These are phyloP conservation scores for Melopsittacus undulatus DNA, from an alignment of 2,797 vertebrate genomes.

Conservation along the genomic window DNA sequence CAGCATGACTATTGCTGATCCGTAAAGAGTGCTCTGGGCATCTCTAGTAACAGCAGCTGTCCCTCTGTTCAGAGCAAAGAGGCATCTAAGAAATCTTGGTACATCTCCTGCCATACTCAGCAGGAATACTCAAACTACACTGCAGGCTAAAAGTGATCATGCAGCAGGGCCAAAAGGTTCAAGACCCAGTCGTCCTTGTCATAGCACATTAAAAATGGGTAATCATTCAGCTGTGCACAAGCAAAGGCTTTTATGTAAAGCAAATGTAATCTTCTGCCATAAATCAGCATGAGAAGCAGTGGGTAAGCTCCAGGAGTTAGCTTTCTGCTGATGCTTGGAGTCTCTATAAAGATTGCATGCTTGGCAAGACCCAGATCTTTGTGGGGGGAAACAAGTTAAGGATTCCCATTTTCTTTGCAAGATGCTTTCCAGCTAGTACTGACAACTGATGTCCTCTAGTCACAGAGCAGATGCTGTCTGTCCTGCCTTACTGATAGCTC, in stretches of 20 bases:
- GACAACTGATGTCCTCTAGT: not conserved
- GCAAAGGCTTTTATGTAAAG: slow-evolving; percentile 8
- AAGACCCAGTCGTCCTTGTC: slow-evolving; percentile 56
- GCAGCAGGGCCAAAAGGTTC: slow-evolving; percentile 34
- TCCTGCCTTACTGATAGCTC: fast-evolving
- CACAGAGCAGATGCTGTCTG: not conserved
- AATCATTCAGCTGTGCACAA: slow-evolving; percentile 39
- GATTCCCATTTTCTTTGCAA: not conserved
- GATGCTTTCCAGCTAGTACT: not conserved
- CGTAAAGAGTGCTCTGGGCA: slow-evolving; percentile 50
- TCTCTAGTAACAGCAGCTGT: slow-evolving; percentile 63
- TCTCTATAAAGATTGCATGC: not conserved
- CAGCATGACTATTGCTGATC: slow-evolving; percentile 13
- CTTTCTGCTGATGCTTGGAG: not conserved
- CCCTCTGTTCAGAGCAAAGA: slow-evolving; percentile 13
- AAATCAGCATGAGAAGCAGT: not conserved
- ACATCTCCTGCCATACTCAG: slow-evolving; percentile 50
- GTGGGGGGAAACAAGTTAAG: not conserved
- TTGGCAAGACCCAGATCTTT: not conserved
- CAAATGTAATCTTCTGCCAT: slow-evolving; percentile 7
- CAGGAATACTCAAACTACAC: slow-evolving; percentile 39
- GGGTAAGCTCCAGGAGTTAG: not conserved
- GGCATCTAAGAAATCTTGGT: slow-evolving; percentile 60
- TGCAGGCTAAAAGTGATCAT: slow-evolving; percentile 54
- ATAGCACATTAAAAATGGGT: slow-evolving; percentile 14